These are phyloP conservation scores for Morinoia aosen DNA, from an alignment of 2,888 invertebrate genomes.

Conservation along the genomic window DNA sequence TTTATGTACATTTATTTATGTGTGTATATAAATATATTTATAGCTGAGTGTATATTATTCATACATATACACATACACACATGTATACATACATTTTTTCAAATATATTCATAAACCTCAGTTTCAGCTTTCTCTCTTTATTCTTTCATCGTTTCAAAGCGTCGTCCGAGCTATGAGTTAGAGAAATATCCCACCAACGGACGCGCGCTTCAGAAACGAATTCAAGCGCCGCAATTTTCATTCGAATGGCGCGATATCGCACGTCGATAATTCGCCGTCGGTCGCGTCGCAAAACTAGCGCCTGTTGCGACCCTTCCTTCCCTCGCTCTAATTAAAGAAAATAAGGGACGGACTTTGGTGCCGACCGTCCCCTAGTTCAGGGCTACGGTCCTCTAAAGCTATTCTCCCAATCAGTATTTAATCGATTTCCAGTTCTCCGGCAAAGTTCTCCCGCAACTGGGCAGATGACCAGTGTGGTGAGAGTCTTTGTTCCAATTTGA, in stretches of 20 bases:
- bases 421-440: slow-evolving; percentile 13
- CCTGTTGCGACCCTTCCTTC: background rate
- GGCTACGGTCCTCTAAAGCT: slow-evolving; percentile 2
- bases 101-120: too few species aligned
- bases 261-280: background rate
- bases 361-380: background rate
- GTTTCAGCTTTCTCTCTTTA: too few species aligned
- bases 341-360: slow-evolving; percentile 26
- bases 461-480: background rate
- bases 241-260: background rate
- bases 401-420: slow-evolving; percentile 33
- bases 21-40: too few species aligned
- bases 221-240: background rate
- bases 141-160: background rate
- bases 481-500: background rate
- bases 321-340: slow-evolving; percentile 42
- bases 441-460: background rate
- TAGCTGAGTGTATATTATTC: too few species aligned
- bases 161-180: background rate
- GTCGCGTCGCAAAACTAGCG: background rate
- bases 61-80: too few species aligned
- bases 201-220: background rate
- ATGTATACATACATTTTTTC: too few species aligned
- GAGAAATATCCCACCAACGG: background rate
- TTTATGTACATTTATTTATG: too few species aligned